Evolutionary conservation across 1,140 invertebrate genomes (phyloP), one percentile per base, ranked within the genome.

Genomic region (Nephotettix cincticeps): DNA sequence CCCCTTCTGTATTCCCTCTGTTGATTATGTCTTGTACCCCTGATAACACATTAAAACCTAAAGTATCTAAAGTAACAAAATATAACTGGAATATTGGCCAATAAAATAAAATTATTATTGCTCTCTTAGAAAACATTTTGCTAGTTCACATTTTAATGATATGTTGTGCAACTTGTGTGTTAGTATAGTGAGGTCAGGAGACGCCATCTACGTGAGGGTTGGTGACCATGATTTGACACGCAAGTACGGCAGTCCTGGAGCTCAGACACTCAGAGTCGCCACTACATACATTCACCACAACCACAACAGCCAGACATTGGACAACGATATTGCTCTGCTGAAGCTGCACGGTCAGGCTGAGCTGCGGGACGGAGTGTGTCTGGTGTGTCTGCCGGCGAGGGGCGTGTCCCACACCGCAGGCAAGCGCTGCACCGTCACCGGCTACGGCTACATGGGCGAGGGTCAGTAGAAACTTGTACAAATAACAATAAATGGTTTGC

Each of bases 231-330:
- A 98, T 81, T 81, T 97, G 68, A 94, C 93, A 0, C 81, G 90
- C 13, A 93, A 93, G 78, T 93, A 93, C 75, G 93, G 92, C 17
- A 94, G 91, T 73, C 91, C 92, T 0, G 92, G 92, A 1, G 94
- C 94, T 0, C 94, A 96, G 81, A 96, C 94, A 0, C 83, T 95
- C 17, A 83, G 92, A 21, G 93, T 97, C 3, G 92, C 92, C 25
- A 96, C 93, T 17, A 97, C 95, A 0, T 97, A 97, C 79, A 97
- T 97, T 56, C 96, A 98, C 80, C 95, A 97, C 76, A 96, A 97
- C 81, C 96, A 98, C 83, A 97, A 98, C 80, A 95, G 93, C 72
- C 94, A 97, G 81, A 98, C 96, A 0, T 83, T 98, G 72, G 95
- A 98, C 79, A 97, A 98, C 78, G 96, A 98, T 78, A 97, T 99